Percentiles rank a stretch among this genome's conserved stretches.
phyloP scores from a whole-genome alignment of 1,140 invertebrate genomes.

The Drosophila ananassae region DNA sequence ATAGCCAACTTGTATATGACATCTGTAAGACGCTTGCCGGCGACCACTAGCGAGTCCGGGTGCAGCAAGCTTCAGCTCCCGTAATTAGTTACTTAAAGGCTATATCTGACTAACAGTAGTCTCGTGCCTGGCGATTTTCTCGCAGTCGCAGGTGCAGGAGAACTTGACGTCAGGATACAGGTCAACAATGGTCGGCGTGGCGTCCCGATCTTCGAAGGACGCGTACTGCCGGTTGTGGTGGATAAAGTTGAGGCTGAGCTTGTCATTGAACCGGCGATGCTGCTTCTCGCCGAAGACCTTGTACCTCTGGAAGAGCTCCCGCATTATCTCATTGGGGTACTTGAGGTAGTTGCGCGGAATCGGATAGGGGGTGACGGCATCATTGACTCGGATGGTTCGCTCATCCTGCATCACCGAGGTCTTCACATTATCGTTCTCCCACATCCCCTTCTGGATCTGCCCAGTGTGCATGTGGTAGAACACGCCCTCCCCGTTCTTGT shows the following conservation, averaged over 20 bases:
- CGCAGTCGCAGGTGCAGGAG: constrained; percentile 54
- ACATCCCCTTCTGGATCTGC: constrained; percentile 86
- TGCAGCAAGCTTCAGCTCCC: neutral
- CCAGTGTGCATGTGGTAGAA: constrained; percentile 86
- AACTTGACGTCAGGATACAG: constrained; percentile 39
- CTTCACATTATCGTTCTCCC: constrained; percentile 85
- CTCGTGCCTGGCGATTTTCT: constrained; percentile 20
- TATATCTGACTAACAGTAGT: constrained; percentile 36
- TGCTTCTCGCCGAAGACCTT: constrained; percentile 38
- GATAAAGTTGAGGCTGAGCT: constrained; percentile 53
- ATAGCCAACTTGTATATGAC: constrained; percentile 3
- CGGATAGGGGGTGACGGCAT: constrained; percentile 57
- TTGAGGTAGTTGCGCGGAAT: constrained; percentile 55
- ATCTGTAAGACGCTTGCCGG: neutral
- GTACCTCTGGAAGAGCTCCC: constrained; percentile 62
- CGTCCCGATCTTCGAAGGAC: constrained; percentile 52
- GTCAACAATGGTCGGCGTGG: constrained; percentile 31
- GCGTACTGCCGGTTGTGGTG: constrained; percentile 47
- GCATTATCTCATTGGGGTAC: constrained; percentile 70
- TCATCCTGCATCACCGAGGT: constrained; percentile 84
- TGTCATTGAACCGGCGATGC: constrained; percentile 57
- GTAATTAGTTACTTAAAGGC: neutral
- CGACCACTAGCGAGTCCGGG: neutral
- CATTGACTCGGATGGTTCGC: constrained; percentile 29
- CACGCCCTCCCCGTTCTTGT: constrained; percentile 86